These are phyloP conservation scores for Plemyria rubiginata DNA, from an alignment of 2,888 invertebrate genomes.

Conservation along the genomic window DNA sequence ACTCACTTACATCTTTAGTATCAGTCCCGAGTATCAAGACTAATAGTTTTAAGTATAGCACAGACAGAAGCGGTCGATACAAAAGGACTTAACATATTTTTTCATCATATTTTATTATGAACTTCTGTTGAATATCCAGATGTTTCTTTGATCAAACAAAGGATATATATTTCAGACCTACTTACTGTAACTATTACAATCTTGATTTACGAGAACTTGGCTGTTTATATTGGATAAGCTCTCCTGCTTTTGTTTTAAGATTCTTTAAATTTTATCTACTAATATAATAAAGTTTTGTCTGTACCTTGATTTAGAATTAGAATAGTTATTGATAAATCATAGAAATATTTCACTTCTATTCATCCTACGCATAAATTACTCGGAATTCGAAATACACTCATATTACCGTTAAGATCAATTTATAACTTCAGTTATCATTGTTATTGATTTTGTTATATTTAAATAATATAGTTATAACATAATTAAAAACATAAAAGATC, in stretches of 20 bases:
- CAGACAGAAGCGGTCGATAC: slow-evolving; percentile 79
- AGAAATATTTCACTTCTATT: slow-evolving; percentile 11
- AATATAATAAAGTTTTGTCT: slow-evolving; percentile 50
- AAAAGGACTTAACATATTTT: slow-evolving; percentile 84
- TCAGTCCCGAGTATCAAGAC: slow-evolving; percentile 66
- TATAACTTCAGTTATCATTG: too few species aligned
- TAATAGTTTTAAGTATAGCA: slow-evolving; percentile 48
- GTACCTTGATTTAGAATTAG: slow-evolving; percentile 29
- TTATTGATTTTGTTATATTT: too few species aligned
- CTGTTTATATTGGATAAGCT: slow-evolving; percentile 70
- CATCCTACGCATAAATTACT: slow-evolving; percentile 2
- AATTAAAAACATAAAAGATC: too few species aligned
- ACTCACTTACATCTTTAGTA: not conserved
- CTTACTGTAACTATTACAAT: slow-evolving; percentile 75
- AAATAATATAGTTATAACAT: too few species aligned
- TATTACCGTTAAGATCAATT: slow-evolving; percentile 2
- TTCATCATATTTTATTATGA: slow-evolving; percentile 84
- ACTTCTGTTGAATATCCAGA: slow-evolving; percentile 84
- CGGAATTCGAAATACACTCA: not conserved
- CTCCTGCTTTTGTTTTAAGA: slow-evolving; percentile 58
- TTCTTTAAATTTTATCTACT: slow-evolving; percentile 50
- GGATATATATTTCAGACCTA: slow-evolving; percentile 79
- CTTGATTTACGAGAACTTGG: slow-evolving; percentile 72
- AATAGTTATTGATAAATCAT: slow-evolving; percentile 11
- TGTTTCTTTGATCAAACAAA: slow-evolving; percentile 83